phyloP scores from a whole-genome alignment of 2,797 vertebrate species.

The Halcyon leucocephala region DNA sequence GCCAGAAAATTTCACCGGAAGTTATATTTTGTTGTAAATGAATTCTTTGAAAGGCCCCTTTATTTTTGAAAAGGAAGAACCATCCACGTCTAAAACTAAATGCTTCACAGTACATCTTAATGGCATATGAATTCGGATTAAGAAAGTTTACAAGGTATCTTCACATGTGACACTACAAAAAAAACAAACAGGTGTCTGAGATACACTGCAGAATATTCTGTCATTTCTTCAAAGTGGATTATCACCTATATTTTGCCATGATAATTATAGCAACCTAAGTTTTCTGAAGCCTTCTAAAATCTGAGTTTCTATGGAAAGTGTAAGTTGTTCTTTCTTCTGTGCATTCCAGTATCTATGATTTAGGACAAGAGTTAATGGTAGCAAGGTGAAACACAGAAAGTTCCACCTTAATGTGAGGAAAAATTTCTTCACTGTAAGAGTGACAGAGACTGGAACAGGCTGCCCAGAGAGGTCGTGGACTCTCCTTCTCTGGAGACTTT shows the following conservation, averaged over 20 bases:
- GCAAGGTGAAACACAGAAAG: too few relatives aligned
- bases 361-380: too few relatives aligned
- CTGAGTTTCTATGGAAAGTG: background rate
- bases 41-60: background rate
- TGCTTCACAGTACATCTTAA: background rate
- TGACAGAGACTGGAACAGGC: too few relatives aligned
- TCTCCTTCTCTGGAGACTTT: too few relatives aligned
- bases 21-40: background rate
- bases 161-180: background rate
- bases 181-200: background rate
- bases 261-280: background rate
- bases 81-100: background rate
- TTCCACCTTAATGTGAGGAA: too few relatives aligned
- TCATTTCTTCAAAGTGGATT: background rate
- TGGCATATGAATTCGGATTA: background rate
- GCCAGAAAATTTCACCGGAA: background rate
- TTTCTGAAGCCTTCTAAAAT: background rate
- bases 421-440: too few relatives aligned
- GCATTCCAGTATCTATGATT: background rate
- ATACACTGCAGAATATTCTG: background rate
- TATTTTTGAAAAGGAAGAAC: background rate
- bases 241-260: background rate
- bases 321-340: background rate
- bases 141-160: background rate
- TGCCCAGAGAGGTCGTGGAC: too few relatives aligned